These are phyloP conservation scores for Parauchenoglanis ngamensis DNA, from an alignment of 2,797 vertebrate species.

Conservation along the genomic window DNA sequence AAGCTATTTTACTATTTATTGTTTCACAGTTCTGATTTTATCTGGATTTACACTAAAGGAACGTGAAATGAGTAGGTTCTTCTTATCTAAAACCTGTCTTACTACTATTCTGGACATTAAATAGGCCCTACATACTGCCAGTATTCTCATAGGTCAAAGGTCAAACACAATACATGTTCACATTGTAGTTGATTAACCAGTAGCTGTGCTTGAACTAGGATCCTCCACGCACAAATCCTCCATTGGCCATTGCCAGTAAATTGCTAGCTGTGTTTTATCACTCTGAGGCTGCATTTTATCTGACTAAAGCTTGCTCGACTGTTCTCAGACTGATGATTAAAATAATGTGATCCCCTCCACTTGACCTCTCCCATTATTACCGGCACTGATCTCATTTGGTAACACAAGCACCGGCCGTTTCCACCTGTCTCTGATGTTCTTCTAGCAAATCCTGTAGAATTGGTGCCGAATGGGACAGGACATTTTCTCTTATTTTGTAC, in stretches of 20 bases:
- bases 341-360: slow-evolving; percentile 75
- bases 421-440: slow-evolving; percentile 76
- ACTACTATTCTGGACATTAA: slow-evolving; percentile 21
- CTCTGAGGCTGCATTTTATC: slow-evolving; percentile 33
- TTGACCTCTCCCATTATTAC: slow-evolving; percentile 82
- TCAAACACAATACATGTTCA: slow-evolving; percentile 31
- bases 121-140: slow-evolving; percentile 15
- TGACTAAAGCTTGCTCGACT: slow-evolving; percentile 38
- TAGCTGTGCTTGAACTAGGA: slow-evolving; percentile 21
- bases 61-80: neutral
- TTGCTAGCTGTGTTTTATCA: slow-evolving; percentile 36
- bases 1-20: slow-evolving; percentile 30
- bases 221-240: neutral
- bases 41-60: slow-evolving; percentile 23
- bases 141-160: slow-evolving; percentile 31
- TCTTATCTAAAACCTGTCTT: neutral
- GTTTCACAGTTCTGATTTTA: slow-evolving; percentile 18
- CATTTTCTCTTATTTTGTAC: slow-evolving; percentile 42
- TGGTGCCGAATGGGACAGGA: slow-evolving; percentile 69
- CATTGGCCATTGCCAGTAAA: neutral
- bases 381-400: slow-evolving; percentile 84
- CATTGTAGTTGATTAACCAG: slow-evolving; percentile 16
- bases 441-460: slow-evolving; percentile 76
- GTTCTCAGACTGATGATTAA: slow-evolving; percentile 74
- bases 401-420: slow-evolving; percentile 75